Conservation (phyloP, 2,888 invertebrate genomes). For the Ichneumon xanthorius region DNA sequence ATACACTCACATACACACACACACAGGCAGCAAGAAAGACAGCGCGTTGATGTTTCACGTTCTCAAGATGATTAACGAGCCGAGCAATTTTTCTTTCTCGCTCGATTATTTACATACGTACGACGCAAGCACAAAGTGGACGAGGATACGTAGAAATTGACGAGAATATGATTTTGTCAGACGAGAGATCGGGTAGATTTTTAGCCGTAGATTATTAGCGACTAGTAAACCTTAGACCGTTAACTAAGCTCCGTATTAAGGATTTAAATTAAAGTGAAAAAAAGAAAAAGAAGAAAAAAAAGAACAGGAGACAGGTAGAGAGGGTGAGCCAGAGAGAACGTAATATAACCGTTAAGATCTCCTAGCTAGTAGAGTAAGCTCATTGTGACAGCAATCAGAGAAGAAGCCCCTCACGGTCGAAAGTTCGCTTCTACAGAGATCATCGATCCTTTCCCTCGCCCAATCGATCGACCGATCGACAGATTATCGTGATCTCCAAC, state of each 20-base stretch:
- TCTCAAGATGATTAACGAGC: slow-evolving; percentile 3
- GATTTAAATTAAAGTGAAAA: slow-evolving; percentile 66
- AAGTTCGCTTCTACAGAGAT: slow-evolving; percentile 61
- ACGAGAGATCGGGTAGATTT: slow-evolving; percentile 59
- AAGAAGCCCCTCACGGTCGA: slow-evolving; percentile 73
- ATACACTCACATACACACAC: neutral
- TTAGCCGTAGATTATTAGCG: slow-evolving; percentile 71
- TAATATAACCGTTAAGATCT: slow-evolving; percentile 45
- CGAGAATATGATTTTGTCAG: slow-evolving; percentile 30
- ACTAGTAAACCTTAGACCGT: slow-evolving; percentile 70
- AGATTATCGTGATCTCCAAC: slow-evolving; percentile 9
- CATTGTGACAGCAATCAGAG: slow-evolving; percentile 84
- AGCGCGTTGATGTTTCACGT: slow-evolving; percentile 3
- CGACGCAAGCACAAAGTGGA: slow-evolving; percentile 31
- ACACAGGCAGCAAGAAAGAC: neutral
- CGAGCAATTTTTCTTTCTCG: slow-evolving; percentile 35
- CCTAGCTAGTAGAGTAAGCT: slow-evolving; percentile 75
- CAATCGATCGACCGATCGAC: slow-evolving; percentile 37
- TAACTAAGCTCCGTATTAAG: slow-evolving; percentile 75
- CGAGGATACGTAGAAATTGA: neutral
- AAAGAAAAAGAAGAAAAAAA: slow-evolving; percentile 15
- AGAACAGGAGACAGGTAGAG: slow-evolving; percentile 12
- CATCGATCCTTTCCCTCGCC: slow-evolving; percentile 27
- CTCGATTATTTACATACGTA: slow-evolving; percentile 45
- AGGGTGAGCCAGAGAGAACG: slow-evolving; percentile 8